Base-by-base conservation (phyloP, 2,888 invertebrate species). In the Drosophila quinaria region DNA sequence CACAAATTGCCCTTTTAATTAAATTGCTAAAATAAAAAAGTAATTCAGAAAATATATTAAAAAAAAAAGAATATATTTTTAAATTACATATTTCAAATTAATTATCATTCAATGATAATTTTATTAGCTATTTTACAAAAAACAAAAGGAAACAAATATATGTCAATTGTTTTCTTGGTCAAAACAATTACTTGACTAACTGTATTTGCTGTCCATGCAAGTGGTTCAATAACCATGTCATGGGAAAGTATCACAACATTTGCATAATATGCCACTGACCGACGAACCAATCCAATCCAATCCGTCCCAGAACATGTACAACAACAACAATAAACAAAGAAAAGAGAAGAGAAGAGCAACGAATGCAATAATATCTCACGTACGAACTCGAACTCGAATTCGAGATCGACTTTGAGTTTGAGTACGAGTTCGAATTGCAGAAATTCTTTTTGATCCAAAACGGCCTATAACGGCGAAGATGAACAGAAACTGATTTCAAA, bases 351-450 rank as follows among this genome's bases (percentile, higher is more conserved):
- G 69, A 63, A 64, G 67, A 58, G 54, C 46, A 49, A 62, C 70
- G 60, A 55, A 44, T 74, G 68, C 80, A 77, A 66, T 74, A 74
- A 75, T 78, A 69, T 77, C 87, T 86, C 89, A 84, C 89, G 84
- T 88, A 84, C 80, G 68, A 71, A 66, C 62, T 63, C 44, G 44
- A 56, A 33, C 11, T 50, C 74, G 68, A 70, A 66, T 67, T 63
- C 33, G 44, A 58, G n/a, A 4, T 50, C 15, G 37, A 47, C 15
- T 15, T 47, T 15, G 25, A 46, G 84, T 86, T 83, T 33, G 29
- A 47, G 13, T 8, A 15, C 17, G 35, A 69, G 70, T 70, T 58
- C 22, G 54, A 58, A 82, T 65, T 78, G 78, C 70, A 54, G 55
- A 54, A 79, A 80, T 84, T 87, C 80, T 56, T 37, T 54, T 54